Percentiles rank a stretch among this genome's conserved stretches.
These are phyloP conservation scores for Allophyes oxyacanthae DNA, from an alignment of 2,888 invertebrate genomes.

Conservation along the genomic window DNA sequence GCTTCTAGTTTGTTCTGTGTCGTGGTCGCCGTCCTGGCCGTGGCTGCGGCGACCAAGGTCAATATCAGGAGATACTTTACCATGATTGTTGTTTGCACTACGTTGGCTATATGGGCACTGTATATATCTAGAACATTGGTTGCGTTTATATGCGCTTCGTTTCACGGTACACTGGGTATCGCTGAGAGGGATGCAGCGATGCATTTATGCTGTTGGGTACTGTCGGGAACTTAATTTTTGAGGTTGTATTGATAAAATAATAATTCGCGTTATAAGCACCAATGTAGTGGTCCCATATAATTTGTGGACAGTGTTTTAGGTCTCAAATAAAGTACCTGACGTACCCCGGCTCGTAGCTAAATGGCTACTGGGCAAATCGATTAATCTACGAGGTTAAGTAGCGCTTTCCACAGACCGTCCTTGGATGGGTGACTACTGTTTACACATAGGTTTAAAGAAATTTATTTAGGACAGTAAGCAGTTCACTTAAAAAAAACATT, in stretches of 20 bases:
- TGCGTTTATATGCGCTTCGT: slow-evolving; percentile 87
- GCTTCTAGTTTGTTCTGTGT: slow-evolving; percentile 83
- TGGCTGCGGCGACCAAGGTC: slow-evolving; percentile 86
- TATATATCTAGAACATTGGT: slow-evolving; percentile 80
- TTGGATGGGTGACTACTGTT: no score
- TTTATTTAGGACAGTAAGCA: no score
- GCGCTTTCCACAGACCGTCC: no score
- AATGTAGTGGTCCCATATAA: no score
- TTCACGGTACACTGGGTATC: slow-evolving; percentile 84
- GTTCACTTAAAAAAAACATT: no score
- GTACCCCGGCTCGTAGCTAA: no score
- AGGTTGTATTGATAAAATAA: slow-evolving; percentile 3
- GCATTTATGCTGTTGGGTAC: slow-evolving; percentile 80
- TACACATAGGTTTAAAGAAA: no score
- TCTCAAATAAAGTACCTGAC: no score
- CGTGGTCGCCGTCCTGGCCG: slow-evolving; percentile 86
- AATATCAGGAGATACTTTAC: slow-evolving; percentile 90
- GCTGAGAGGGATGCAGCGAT: slow-evolving; percentile 85
- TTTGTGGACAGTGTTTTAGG: no score
- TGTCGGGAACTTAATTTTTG: slow-evolving; percentile 58
- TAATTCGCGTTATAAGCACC: no score
- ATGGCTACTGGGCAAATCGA: no score
- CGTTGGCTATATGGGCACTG: slow-evolving; percentile 81
- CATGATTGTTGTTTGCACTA: slow-evolving; percentile 86
- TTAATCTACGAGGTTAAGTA: no score